Conservation (phyloP, 2,888 invertebrate species). For the Epinotia nisella region DNA sequence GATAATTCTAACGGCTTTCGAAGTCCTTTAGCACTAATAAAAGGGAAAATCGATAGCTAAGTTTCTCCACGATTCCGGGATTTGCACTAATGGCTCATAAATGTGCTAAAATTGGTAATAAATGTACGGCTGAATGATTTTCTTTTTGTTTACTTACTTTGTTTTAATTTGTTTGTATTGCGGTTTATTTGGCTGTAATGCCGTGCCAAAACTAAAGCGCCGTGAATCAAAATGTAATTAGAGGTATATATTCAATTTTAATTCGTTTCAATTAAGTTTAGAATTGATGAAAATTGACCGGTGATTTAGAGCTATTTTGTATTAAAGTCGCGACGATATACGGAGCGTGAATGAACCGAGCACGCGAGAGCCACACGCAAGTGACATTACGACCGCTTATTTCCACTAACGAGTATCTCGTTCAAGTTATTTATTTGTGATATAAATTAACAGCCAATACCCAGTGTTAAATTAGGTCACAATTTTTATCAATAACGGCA, state of each 20-base stretch:
- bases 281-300: background rate
- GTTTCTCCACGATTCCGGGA: conserved; percentile 34
- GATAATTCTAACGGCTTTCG: conserved; percentile 40
- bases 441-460: background rate
- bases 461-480: background rate
- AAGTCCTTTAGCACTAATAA: conserved; percentile 41
- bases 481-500: background rate
- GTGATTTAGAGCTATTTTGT: conserved; percentile 2
- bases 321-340: background rate
- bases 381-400: conserved; percentile 21
- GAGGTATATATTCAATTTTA: background rate
- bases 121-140: conserved; percentile 5
- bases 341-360: conserved; percentile 38
- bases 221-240: background rate
- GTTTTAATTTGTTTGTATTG: conserved; percentile 18
- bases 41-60: conserved; percentile 35
- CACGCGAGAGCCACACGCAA: conserved; percentile 42
- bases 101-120: conserved; percentile 16
- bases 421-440: background rate
- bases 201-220: background rate
- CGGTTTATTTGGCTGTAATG: conserved; percentile 11
- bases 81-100: conserved; percentile 23
- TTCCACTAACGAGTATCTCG: background rate
- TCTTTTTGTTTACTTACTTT: conserved; percentile 17
- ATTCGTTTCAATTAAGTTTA: background rate